These are phyloP conservation scores for Actinostola sp. DNA, from an alignment of 92 coral and sea anemone genomes.

Conservation along the genomic window DNA sequence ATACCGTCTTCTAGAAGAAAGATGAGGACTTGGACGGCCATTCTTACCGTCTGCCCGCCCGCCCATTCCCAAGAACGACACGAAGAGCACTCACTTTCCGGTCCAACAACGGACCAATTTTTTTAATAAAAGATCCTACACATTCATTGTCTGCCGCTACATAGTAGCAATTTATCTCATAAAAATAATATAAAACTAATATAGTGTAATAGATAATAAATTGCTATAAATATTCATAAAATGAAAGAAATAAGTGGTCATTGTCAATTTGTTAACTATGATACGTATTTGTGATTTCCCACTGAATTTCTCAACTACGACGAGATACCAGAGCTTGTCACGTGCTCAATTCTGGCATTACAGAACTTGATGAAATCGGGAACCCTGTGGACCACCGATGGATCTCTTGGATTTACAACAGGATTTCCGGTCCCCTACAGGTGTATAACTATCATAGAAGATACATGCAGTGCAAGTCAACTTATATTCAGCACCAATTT, in stretches of 20 bases:
- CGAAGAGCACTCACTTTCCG: not conserved
- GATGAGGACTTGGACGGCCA: too few relatives aligned
- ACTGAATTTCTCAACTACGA: too few relatives aligned
- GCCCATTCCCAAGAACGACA: not conserved
- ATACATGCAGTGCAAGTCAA: too few relatives aligned
- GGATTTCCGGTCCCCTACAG: too few relatives aligned
- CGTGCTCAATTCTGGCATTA: too few relatives aligned
- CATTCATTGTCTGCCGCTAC: conserved; percentile 18
- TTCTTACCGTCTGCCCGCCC: not conserved
- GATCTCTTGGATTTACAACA: too few relatives aligned
- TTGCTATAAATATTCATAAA: conserved; percentile 23
- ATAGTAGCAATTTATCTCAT: conserved; percentile 19
- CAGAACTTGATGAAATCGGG: too few relatives aligned
- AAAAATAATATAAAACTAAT: conserved; percentile 29
- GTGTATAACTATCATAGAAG: too few relatives aligned
- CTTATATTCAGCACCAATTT: too few relatives aligned
- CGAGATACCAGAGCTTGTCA: too few relatives aligned
- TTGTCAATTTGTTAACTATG: not conserved
- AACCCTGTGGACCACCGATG: too few relatives aligned
- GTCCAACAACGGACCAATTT: conserved; percentile 34
- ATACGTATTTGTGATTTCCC: not conserved
- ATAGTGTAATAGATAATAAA: conserved; percentile 15
- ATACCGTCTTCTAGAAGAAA: too few relatives aligned
- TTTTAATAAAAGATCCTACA: conserved; percentile 21
- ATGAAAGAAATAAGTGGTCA: not conserved